Evolutionary conservation across 2,797 vertebrate species (phyloP), one percentile per base, ranked within the genome.

Genomic region (Chaetodon trifasciatus): DNA sequence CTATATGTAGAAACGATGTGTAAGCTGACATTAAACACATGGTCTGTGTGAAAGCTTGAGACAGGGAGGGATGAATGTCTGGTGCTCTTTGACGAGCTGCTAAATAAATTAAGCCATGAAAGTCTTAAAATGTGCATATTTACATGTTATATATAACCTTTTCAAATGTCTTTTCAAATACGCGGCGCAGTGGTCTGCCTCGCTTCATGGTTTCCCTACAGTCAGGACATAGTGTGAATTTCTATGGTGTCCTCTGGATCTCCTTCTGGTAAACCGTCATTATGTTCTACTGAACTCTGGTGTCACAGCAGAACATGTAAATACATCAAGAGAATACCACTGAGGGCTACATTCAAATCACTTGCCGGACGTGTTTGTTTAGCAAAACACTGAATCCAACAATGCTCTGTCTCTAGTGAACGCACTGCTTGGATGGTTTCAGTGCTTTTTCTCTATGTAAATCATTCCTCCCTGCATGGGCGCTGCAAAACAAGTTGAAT

Each of bases 361-460:
- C 57, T 19, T 75, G 5, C 15, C n/a, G 12, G 13, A 23, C 60
- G n/a, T 61, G 40, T 81, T 81, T 83, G 72, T 64, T 77, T 53
- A 84, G 35, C 52, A n/a, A 61, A 81, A 53, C n/a, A 5, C 8
- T 7, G n/a, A 21, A 10, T 53, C 6, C 24, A 39, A 6, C 35
- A 5, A 28, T 11, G 10, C 21, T 46, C 32, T 8, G 3, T 42
- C 3, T 40, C 53, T 16, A 2, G 21, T 19, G 11, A 53, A 28
- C 28, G 46, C 40, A 23, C 9, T 19, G 70, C 15, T 32, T 52
- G 28, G 44, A 46, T 24, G n/a, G 11, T 23, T 32, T 19, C 32
- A 32, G 28, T 62, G 49, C 49, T 60, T 72, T 74, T 60, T 66
- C 8, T 58, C 23, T 32, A 74, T 88, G 83, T 73, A 88, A 78